A percentile compares a stretch with the other conserved stretches of the same genome.
These are phyloP conservation scores for Pristiophorus japonicus DNA, from an alignment of 2,113 vertebrate species.

Conservation along the genomic window DNA sequence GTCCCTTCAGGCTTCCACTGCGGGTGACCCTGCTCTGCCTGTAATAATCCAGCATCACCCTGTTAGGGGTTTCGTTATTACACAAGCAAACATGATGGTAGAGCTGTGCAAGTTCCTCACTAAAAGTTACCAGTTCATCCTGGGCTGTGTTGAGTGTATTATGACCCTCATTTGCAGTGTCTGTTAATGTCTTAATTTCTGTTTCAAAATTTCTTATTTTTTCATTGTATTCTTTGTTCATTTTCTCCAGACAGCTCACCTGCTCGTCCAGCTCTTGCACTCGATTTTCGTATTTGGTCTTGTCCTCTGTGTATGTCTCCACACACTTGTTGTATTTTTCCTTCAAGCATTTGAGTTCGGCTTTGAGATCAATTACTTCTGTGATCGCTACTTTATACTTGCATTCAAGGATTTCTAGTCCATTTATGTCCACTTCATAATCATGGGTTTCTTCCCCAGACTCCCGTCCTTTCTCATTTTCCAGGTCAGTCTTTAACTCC, in stretches of 20 bases:
- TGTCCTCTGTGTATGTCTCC: constrained; percentile 78
- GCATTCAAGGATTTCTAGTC: constrained; percentile 87
- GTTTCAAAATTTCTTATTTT: constrained; percentile 73
- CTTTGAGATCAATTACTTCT: constrained; percentile 93
- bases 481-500: constrained; percentile 67
- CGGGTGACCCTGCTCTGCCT: constrained; percentile 85
- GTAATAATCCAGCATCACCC: constrained; percentile 97
- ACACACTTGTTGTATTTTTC: constrained; percentile 86
- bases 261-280: constrained; percentile 71
- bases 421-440: constrained; percentile 75
- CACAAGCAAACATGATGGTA: constrained; percentile 97
- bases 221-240: constrained; percentile 71
- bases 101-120: constrained; percentile 92
- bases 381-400: constrained; percentile 95
- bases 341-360: constrained; percentile 90
- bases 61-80: constrained; percentile 95
- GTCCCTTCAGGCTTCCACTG: constrained; percentile 81
- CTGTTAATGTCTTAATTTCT: constrained; percentile 70
- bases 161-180: constrained; percentile 76
- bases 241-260: constrained; percentile 71
- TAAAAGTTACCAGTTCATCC: constrained; percentile 92
- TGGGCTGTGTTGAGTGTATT: constrained; percentile 83
- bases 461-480: constrained; percentile 72
- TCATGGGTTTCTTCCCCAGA: constrained; percentile 63
- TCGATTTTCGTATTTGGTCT: constrained; percentile 66